Evolutionary conservation across 2,113 vertebrate species (phyloP).

Genomic region (Macroglossus sobrinus): DNA sequence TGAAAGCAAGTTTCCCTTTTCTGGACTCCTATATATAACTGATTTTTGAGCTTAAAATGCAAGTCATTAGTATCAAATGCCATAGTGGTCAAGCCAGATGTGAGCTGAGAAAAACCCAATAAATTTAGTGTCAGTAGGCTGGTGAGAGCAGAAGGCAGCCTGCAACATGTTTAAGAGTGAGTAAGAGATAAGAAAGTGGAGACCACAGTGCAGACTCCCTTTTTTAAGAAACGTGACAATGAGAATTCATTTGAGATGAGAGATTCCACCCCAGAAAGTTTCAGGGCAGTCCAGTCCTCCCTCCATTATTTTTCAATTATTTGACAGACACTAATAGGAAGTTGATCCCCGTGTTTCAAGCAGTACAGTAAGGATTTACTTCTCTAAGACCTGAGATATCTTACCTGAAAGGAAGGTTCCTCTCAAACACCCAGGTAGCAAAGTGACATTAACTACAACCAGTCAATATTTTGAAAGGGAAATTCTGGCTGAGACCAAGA

Average conservation of each 20-base stretch:
- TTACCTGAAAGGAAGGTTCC: background rate
- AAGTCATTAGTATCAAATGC: background rate
- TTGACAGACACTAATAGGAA: background rate
- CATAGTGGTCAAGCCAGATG: background rate
- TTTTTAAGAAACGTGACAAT: background rate
- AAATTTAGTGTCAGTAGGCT: background rate
- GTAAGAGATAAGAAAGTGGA: background rate
- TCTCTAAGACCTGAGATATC: background rate
- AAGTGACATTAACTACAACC: background rate
- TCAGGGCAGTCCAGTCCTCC: background rate
- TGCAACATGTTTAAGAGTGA: background rate
- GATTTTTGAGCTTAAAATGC: conserved; percentile 27
- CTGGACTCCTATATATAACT: background rate
- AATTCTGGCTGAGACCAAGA: conserved; percentile 31
- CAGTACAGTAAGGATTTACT: background rate
- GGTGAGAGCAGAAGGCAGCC: background rate
- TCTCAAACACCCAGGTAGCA: background rate
- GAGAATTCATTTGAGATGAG: conserved; percentile 4
- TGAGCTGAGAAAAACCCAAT: background rate
- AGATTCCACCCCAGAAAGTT: background rate
- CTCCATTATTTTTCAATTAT: background rate
- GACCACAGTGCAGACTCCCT: background rate
- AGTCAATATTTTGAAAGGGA: background rate
- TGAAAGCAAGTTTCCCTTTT: background rate
- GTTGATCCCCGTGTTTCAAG: background rate